These are phyloP conservation scores for Halcyon malimbica DNA, from an alignment of 2,113 vertebrate genomes.

Conservation along the genomic window DNA sequence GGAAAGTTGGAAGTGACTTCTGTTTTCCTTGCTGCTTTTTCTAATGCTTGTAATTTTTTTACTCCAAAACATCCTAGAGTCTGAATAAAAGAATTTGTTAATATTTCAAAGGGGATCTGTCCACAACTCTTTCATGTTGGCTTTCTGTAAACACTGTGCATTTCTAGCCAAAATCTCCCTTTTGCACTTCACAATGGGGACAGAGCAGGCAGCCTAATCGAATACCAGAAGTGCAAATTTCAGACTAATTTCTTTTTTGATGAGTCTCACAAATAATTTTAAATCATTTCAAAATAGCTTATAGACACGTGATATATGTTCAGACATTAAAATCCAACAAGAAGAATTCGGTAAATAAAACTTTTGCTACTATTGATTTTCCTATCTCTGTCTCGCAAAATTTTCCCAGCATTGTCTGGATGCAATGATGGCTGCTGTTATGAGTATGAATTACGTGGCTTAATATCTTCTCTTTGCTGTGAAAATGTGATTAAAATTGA, in stretches of 20 bases:
- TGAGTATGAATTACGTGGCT: constrained; percentile 12
- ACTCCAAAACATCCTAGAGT: background rate
- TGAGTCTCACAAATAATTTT: background rate
- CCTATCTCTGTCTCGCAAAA: constrained; percentile 42
- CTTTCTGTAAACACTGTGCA: background rate
- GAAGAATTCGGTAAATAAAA: constrained; percentile 20
- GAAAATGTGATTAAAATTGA: constrained; percentile 39
- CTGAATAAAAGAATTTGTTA: background rate
- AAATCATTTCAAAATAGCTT: background rate
- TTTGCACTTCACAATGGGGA: background rate
- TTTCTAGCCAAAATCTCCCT: constrained; percentile 16
- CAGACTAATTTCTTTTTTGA: background rate
- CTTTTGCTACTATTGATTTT: constrained; percentile 40
- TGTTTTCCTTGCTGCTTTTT: background rate
- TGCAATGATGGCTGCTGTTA: constrained; percentile 16
- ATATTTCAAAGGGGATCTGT: constrained; percentile 1
- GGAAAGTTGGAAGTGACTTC: background rate
- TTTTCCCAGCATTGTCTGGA: background rate
- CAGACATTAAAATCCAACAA: background rate
- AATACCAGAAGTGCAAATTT: background rate
- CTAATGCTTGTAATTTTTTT: background rate
- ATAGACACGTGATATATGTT: background rate
- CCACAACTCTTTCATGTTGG: background rate
- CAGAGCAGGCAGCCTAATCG: background rate
- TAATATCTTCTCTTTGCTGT: constrained; percentile 23